Conservation (phyloP, 2,113 vertebrate genomes). For the Dipodomys ordii region DNA sequence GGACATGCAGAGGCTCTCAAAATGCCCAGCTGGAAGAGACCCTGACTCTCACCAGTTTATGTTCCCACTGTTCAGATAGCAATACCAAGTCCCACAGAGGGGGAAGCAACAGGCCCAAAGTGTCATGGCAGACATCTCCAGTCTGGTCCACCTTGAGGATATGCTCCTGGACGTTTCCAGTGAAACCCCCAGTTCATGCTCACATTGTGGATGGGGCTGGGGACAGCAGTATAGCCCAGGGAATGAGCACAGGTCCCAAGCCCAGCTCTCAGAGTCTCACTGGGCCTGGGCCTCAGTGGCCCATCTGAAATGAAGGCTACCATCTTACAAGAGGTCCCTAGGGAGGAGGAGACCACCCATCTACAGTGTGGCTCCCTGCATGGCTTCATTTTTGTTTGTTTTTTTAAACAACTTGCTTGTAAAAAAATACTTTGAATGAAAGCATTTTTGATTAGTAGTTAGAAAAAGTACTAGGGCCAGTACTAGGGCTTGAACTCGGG, state of each 20-base stretch:
- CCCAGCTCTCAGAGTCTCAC: neutral
- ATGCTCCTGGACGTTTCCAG: neutral
- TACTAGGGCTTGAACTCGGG: too few species aligned
- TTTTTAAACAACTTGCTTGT: conserved; percentile 10
- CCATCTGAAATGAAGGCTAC: neutral
- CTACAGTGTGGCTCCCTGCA: neutral
- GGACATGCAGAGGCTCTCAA: neutral
- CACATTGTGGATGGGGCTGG: too few species aligned
- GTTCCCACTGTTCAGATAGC: neutral
- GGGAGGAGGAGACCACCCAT: neutral
- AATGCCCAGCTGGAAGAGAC: neutral
- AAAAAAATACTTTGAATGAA: neutral
- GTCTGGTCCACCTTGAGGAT: neutral
- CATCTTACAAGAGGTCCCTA: neutral
- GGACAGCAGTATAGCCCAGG: too few species aligned
- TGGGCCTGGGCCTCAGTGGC: neutral
- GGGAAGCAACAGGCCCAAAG: neutral
- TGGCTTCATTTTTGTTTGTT: neutral
- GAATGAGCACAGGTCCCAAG: neutral
- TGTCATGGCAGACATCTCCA: neutral
- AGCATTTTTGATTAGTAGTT: neutral
- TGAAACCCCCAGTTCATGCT: neutral
- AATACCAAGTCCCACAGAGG: neutral
- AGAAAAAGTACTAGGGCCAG: too few species aligned
- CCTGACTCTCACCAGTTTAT: neutral